Conservation (phyloP, 2,113 vertebrate genomes). For the Rallus limicola region DNA sequence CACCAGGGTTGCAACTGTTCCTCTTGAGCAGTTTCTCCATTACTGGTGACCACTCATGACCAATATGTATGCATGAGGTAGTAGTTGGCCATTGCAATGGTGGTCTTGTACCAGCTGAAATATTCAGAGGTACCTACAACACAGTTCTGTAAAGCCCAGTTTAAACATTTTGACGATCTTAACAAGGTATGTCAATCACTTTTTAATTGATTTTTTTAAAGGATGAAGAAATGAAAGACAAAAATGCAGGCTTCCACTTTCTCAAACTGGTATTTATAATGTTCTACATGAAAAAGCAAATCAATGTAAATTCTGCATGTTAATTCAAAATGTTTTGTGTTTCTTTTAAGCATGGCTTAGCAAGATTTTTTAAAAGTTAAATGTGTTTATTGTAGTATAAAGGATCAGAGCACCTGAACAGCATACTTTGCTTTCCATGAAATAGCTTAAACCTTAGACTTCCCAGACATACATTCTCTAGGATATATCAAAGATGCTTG, state of each 20-base stretch:
- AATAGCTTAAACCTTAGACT: background rate
- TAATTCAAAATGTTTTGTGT: background rate
- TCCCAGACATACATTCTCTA: background rate
- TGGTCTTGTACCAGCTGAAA: background rate
- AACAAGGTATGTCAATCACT: background rate
- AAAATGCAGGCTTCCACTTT: background rate
- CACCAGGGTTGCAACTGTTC: background rate
- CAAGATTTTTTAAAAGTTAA: background rate
- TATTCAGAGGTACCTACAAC: background rate
- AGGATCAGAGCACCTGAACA: background rate
- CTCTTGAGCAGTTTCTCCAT: background rate
- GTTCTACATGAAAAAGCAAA: background rate
- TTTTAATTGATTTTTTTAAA: background rate
- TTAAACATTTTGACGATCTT: background rate
- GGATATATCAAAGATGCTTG: background rate
- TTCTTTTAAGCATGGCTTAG: background rate
- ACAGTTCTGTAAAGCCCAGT: background rate
- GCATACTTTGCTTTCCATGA: background rate
- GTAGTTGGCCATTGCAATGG: background rate
- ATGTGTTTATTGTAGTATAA: background rate
- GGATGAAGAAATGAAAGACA: background rate
- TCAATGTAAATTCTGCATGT: background rate
- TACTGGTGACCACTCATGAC: rapidly evolving
- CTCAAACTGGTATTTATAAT: background rate
- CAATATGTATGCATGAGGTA: background rate